Evolutionary conservation across 2,888 invertebrate genomes (phyloP).

Genomic region (Trachelus tabidus): DNA sequence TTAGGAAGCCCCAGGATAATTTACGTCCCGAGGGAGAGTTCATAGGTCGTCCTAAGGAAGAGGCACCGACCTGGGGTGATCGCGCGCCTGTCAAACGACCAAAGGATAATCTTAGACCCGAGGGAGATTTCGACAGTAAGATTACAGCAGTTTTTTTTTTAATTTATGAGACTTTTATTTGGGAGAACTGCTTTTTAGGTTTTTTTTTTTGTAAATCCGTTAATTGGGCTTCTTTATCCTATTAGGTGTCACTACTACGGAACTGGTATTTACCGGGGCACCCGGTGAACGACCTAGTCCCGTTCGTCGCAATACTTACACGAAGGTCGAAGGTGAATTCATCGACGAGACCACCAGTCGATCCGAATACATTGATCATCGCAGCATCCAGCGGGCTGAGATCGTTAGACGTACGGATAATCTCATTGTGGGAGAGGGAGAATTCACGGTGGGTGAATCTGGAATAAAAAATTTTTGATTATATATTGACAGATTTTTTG

Average conservation of each 20-base stretch:
- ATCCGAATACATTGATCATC: conserved; percentile 76
- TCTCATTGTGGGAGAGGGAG: conserved; percentile 74
- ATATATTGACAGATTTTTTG: too few relatives aligned
- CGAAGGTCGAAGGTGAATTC: conserved; percentile 82
- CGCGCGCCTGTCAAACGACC: conserved; percentile 60
- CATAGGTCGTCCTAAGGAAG: conserved; percentile 68
- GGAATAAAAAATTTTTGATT: too few relatives aligned
- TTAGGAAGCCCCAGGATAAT: conserved; percentile 72
- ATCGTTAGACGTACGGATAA: conserved; percentile 75
- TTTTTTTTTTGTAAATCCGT: too few relatives aligned
- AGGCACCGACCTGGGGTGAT: conserved; percentile 66
- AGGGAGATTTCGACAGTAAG: conserved; percentile 66
- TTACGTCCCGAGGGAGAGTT: conserved; percentile 78
- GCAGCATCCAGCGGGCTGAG: conserved; percentile 71
- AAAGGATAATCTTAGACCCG: conserved; percentile 63
- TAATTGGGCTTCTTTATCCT: background rate
- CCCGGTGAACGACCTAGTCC: conserved; percentile 74
- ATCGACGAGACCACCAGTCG: conserved; percentile 76
- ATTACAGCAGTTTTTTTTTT: too few relatives aligned
- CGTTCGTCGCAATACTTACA: conserved; percentile 80
- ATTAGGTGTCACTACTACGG: conserved; percentile 77
- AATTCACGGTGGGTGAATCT: conserved; percentile 58
- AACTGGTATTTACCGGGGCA: conserved; percentile 77
- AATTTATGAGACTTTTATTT: too few relatives aligned
- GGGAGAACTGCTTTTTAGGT: too few relatives aligned